Base-by-base conservation (phyloP, 2,888 invertebrate genomes). In the Tetropium fuscum region DNA sequence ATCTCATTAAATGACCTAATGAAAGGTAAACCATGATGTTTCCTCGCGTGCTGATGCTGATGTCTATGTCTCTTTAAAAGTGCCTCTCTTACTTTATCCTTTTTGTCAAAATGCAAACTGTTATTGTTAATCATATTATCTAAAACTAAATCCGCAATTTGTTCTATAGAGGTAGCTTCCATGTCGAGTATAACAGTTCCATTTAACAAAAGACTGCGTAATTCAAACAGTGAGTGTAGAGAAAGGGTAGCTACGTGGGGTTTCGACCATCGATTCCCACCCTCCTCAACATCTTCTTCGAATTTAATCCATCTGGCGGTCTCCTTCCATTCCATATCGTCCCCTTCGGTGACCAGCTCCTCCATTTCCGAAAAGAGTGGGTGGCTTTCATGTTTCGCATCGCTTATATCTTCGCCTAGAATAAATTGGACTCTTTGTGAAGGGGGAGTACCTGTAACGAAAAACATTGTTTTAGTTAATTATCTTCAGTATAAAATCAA, bases 311-410 rank as follows among this genome's bases (percentile, higher is more conserved):
- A 96, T 74, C 96, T 63, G 43, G 98, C 98, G n/a, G 97, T 97
- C 84, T 98, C 98, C 81, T 95, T 94, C 98, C 98, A 98, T 83
- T 98, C 96, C 80, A 94, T 87, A 72, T 96, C 94, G 20, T 78
- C 76, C 18, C 88, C 88, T 34, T 92, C 91, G 74, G 87, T 88
- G 64, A 93, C 91, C 73, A 99, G 87, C 76, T 97, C 96, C 77
- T 95, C 97, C 95, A 99, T 96, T 86, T 99, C 98, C 53, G 97
- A 96, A 85, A 98, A 98, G 27, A 98, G 85, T 0, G 97, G 95
- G 83, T 97, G 97, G 4, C 93, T 91, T 78, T 93, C 92, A 80
- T 92, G 90, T 27, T 86, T 83, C 65, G 86, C 88, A 81, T 94
- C 93, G 74, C 92, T 94, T 64, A 92, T 89, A 77, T 97, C 97